A percentile compares a stretch with the other conserved stretches of the same genome.
Evolutionary conservation across 2,797 vertebrate genomes (phyloP).

Genomic region (Sebastes matsubarae): DNA sequence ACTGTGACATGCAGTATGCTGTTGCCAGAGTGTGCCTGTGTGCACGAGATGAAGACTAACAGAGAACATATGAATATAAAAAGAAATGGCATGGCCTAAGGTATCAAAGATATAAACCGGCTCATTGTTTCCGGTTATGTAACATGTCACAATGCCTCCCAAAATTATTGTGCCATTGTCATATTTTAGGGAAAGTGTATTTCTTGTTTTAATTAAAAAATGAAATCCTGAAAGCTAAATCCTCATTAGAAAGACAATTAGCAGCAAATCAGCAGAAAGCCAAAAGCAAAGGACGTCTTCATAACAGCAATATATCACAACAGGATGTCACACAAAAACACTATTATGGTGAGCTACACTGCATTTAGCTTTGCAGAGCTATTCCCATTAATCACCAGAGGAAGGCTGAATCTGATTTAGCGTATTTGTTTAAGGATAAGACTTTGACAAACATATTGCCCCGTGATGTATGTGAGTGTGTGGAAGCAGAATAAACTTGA

Average conservation of each 20-base stretch:
- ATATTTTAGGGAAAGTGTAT: not conserved
- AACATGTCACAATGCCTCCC: not conserved
- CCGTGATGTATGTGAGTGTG: slow-evolving; percentile 51
- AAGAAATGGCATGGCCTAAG: slow-evolving; percentile 7
- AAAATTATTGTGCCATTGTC: not conserved
- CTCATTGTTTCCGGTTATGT: slow-evolving; percentile 2
- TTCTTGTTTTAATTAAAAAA: not conserved
- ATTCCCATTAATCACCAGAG: slow-evolving; percentile 55
- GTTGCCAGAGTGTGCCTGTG: slow-evolving; percentile 2
- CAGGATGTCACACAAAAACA: slow-evolving; percentile 4
- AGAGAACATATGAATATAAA: slow-evolving; percentile 32
- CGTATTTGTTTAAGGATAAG: slow-evolving; percentile 52
- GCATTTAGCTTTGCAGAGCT: slow-evolving; percentile 39
- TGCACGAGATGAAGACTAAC: slow-evolving; percentile 1
- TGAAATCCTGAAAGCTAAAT: not conserved
- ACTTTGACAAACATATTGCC: slow-evolving; percentile 53
- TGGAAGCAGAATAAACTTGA: slow-evolving; percentile 34
- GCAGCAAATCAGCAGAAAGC: not conserved
- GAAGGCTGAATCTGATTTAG: slow-evolving; percentile 41
- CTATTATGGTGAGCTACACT: slow-evolving; percentile 21
- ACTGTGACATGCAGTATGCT: slow-evolving; percentile 36
- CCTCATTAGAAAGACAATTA: not conserved
- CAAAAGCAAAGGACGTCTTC: not conserved
- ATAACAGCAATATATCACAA: slow-evolving; percentile 32
- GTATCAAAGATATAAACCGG: slow-evolving; percentile 7